Evolutionary conservation across 2,113 vertebrate genomes (phyloP).

Genomic region (Ammodytes marinus): DNA sequence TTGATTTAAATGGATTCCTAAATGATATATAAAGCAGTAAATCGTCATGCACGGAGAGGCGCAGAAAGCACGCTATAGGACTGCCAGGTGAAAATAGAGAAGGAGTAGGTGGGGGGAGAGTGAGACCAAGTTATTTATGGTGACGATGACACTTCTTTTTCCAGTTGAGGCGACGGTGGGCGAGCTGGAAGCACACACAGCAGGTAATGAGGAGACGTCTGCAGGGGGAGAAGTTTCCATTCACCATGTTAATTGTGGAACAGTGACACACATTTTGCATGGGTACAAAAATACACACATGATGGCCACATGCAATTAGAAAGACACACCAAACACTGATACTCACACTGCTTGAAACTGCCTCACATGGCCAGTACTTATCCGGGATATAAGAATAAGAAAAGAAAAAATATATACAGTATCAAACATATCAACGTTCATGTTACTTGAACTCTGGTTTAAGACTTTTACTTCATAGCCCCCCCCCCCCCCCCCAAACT

Average conservation of each 20-base stretch:
- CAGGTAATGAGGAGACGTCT: constrained; percentile 68
- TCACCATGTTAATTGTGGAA: constrained; percentile 67
- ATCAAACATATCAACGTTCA: neutral
- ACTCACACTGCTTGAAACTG: neutral
- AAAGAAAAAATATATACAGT: neutral
- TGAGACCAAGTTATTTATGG: constrained; percentile 72
- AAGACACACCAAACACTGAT: neutral
- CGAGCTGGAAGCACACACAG: constrained; percentile 50
- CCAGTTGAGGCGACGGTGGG: constrained; percentile 51
- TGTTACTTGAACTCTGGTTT: constrained; percentile 4
- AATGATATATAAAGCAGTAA: constrained; percentile 73
- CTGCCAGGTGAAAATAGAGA: constrained; percentile 56
- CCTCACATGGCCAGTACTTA: neutral
- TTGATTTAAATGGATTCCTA: constrained; percentile 72
- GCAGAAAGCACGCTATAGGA: constrained; percentile 34
- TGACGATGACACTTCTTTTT: constrained; percentile 63
- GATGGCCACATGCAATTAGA: neutral
- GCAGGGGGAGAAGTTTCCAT: constrained; percentile 61
- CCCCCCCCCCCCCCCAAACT: neutral
- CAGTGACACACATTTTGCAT: constrained; percentile 52
- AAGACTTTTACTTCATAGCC: neutral
- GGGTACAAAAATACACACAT: constrained; percentile 13
- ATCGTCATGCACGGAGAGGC: constrained; percentile 47
- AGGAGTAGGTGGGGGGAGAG: neutral
- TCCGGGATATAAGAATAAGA: neutral